Evolutionary conservation across 2,888 invertebrate species (phyloP), one percentile per base, ranked within the genome.

Genomic region (Drosophila rubida): DNA sequence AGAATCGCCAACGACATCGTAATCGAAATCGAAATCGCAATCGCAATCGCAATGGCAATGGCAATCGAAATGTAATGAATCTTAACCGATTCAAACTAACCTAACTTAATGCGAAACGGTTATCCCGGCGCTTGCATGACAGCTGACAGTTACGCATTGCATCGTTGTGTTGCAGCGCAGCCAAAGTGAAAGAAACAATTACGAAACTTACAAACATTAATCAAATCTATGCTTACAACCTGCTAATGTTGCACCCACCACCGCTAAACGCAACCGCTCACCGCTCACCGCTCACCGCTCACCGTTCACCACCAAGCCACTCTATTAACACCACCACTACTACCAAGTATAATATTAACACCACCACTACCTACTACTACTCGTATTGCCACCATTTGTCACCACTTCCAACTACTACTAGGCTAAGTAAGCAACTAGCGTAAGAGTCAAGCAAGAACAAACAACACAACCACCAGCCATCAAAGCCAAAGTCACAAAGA

Each of bases 241-340:
- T 32, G 71, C 35, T 60, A 64, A 61, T 59, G 61, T 66, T 75
- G 59, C 62, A 74, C 74, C 55, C 59, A 65, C 65, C 64, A 76
- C 77, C 77, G 69, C 58, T 62, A 77, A 63, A 55, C 11, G 66
- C 64, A 54, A 78, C 68, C 46, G 67, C 19, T 72, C 37, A 79
- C 66, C 41, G 61, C 46, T 48, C 46, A 67, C 65, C 30, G 50
- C 48, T n/a, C n/a, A 78, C 68, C 46, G 67, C 19, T 72, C 37
- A 79, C 66, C 41, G 61, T 49, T 48, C 46, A 67, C 65, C 30
- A 59, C 48, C 45, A 75, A 19, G 19, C 48, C 9, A 66, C 57
- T 6, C 49, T 42, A 25, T 25, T 25, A 25, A 25, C 16, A 57
- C 46, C 44, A 74, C 46, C 41, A 60, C 41, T 1, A 25, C 25